Evolutionary conservation across 2,113 vertebrate species (phyloP).

Genomic region (Hepsetus odoe): DNA sequence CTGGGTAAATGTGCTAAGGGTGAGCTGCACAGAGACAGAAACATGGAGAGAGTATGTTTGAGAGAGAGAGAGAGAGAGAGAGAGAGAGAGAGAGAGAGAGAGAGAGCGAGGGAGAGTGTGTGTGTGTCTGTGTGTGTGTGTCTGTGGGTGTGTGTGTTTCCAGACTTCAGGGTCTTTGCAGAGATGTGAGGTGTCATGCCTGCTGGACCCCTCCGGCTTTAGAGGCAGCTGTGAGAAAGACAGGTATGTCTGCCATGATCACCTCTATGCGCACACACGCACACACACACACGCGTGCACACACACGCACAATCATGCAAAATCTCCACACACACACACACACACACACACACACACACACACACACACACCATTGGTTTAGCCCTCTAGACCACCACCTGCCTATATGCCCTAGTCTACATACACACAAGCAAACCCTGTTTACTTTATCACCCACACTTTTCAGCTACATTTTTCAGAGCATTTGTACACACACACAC

Average conservation of each 20-base stretch:
- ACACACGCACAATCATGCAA: conserved; percentile 23
- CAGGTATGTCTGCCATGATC: conserved; percentile 34
- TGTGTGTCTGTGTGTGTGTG: neutral
- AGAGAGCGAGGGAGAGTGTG: neutral
- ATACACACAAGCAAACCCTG: neutral
- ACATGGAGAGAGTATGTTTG: neutral
- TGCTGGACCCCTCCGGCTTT: conserved; percentile 44
- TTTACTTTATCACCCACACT: conserved; percentile 63
- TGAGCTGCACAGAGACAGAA: neutral
- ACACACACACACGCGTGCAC: conserved; percentile 33
- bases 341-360: conserved; percentile 35
- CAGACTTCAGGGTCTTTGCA: conserved; percentile 57
- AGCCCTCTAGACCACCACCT: conserved; percentile 49
- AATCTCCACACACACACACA: conserved; percentile 41
- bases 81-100: too few relatives aligned
- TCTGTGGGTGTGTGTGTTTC: conserved; percentile 69
- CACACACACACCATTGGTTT: conserved; percentile 32
- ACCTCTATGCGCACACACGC: conserved; percentile 18
- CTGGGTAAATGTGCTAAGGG: conserved; percentile 29
- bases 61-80: neutral
- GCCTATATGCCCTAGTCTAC: conserved; percentile 16
- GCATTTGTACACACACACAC: conserved; percentile 18
- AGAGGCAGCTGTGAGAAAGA: conserved; percentile 26
- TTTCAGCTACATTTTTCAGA: conserved; percentile 14
- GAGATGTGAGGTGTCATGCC: conserved; percentile 47